Percentiles rank a stretch among this genome's conserved stretches.
phyloP scores from a whole-genome alignment of 2,888 invertebrate species.

The Panorpa germanica region DNA sequence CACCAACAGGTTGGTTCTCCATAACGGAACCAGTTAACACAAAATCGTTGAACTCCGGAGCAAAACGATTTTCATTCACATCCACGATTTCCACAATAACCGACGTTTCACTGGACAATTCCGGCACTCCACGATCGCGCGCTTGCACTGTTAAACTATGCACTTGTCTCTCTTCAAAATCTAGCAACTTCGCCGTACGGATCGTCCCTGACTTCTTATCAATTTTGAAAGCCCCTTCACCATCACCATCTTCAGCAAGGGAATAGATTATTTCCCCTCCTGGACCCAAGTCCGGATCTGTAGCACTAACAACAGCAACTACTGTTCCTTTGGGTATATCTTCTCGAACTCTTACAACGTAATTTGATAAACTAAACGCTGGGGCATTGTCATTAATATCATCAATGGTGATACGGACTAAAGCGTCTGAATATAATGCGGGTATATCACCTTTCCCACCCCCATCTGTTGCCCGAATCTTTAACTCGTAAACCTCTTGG shows the following conservation, averaged over 20 bases:
- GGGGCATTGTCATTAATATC: conserved; percentile 87
- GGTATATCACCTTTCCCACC: conserved; percentile 36
- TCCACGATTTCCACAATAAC: conserved; percentile 78
- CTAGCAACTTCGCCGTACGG: conserved; percentile 54
- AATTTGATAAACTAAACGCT: conserved; percentile 54
- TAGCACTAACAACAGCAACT: conserved; percentile 60
- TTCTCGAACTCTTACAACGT: conserved; percentile 70
- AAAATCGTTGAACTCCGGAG: conserved; percentile 68
- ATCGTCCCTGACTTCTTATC: conserved; percentile 75
- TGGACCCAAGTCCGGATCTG: conserved; percentile 69
- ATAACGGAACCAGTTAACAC: conserved; percentile 53
- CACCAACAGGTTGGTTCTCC: conserved; percentile 65
- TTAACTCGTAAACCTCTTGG: conserved; percentile 59
- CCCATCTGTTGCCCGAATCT: conserved; percentile 62
- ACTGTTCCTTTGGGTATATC: conserved; percentile 79
- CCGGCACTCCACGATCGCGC: conserved; percentile 67
- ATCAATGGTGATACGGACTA: conserved; percentile 63
- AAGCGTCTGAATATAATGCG: conserved; percentile 57
- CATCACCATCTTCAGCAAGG: conserved; percentile 45
- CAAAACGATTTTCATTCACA: conserved; percentile 80
- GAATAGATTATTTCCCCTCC: conserved; percentile 69
- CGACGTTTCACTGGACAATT: conserved; percentile 58
- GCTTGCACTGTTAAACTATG: conserved; percentile 77
- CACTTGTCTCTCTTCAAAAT: conserved; percentile 79
- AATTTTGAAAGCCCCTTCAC: conserved; percentile 57